A percentile compares a stretch with the other conserved stretches of the same genome.
Evolutionary conservation across 2,888 invertebrate species (phyloP).

Genomic region (Drosophila tripunctata): DNA sequence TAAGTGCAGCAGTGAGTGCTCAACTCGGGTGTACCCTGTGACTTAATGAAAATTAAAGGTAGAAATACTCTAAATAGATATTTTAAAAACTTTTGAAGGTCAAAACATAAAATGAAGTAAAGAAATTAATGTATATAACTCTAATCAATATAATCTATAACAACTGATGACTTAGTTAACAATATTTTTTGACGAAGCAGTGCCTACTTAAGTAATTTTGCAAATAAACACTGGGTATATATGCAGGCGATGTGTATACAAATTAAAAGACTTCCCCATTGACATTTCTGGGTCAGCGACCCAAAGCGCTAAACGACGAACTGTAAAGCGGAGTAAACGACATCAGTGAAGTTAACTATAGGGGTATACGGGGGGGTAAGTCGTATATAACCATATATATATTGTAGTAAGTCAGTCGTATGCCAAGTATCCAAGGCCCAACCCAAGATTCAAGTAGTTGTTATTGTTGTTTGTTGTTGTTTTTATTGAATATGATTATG

Average conservation of each 20-base stretch:
- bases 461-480: constrained; percentile 33
- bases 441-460: constrained; percentile 39
- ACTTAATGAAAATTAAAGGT: no score
- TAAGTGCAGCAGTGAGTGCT: neutral
- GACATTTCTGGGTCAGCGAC: constrained; percentile 84
- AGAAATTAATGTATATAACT: no score
- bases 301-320: constrained; percentile 67
- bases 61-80: no score
- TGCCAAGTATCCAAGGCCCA: constrained; percentile 44
- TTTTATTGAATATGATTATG: constrained; percentile 80
- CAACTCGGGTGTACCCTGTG: neutral
- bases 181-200: no score
- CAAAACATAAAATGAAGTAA: no score
- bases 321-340: constrained; percentile 19
- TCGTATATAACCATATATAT: neutral
- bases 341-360: constrained; percentile 1
- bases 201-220: neutral
- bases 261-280: constrained; percentile 81
- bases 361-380: neutral
- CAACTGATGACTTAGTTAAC: no score
- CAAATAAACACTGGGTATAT: neutral
- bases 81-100: no score
- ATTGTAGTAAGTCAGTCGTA: no score
- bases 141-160: no score
- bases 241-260: constrained; percentile 27